Percentiles rank a stretch among this genome's conserved stretches.
Conservation (phyloP, 2,888 invertebrate genomes). For the Endotricha flammealis region DNA sequence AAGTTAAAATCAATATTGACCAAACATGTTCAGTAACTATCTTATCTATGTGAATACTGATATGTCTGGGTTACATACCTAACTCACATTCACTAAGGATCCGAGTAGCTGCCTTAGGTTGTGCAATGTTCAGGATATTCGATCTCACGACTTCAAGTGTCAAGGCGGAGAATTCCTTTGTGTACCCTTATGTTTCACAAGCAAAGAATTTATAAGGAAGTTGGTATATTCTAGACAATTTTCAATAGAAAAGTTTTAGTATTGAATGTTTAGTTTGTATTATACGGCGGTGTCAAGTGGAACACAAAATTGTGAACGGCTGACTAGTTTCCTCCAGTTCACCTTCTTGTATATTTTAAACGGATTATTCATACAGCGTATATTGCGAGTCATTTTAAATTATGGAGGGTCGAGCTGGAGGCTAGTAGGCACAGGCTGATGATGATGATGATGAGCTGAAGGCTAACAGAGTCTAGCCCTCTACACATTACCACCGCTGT, state of each 20-base stretch:
- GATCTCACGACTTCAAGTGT: conserved; percentile 4
- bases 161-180: conserved; percentile 9
- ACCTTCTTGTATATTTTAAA: too few species aligned
- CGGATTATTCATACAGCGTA: too few species aligned
- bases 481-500: too few species aligned
- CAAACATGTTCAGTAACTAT: not conserved
- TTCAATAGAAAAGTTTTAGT: not conserved
- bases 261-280: too few species aligned
- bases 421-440: too few species aligned
- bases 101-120: conserved; percentile 4
- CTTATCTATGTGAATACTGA: conserved; percentile 1
- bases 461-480: too few species aligned
- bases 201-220: conserved; percentile 5
- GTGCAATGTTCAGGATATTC: conserved; percentile 3
- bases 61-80: conserved; percentile 2
- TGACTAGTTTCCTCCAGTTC: too few species aligned
- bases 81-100: conserved; percentile 7
- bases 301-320: not conserved
- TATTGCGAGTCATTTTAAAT: too few species aligned
- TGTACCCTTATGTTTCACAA: conserved; percentile 7
- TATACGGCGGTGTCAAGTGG: too few species aligned
- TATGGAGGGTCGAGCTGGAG: too few species aligned
- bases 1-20: not conserved
- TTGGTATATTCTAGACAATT: conserved; percentile 7
- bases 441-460: too few species aligned